Base-by-base conservation (phyloP, 1,140 invertebrate species). In the Cyrtorhinus lividipennis region DNA sequence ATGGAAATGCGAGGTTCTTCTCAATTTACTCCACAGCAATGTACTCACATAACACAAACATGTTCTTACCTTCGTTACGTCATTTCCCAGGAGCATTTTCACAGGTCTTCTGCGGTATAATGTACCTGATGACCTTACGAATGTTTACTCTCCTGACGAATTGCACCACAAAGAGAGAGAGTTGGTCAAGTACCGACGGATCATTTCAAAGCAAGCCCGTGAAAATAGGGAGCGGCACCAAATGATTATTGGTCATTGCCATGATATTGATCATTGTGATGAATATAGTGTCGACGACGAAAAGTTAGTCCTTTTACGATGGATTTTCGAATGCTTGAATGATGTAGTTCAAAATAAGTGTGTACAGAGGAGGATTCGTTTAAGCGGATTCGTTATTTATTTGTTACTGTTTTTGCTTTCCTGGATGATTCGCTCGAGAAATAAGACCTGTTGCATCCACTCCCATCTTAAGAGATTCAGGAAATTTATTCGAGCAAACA, bases 71-170 rank as follows among this genome's bases (percentile, higher is more conserved):
- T 38, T 38, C 5, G 5, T 38, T 38, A 8, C 15, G 5, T 38
- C 30, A 8, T 38, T 38, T 15, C 30, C 30, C 30, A 8, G 5
- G 30, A 8, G 30, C 15, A 68, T 68, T 27, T 68, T 66, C 27
- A 66, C 67, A 22, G 67, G 62, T n/a, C 48, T 48, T 24, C 12
- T 20, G 24, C 46, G 67, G 13, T 65, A 62, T 27, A 26, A 45
- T 22, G 58, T 56, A 3, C 66, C 66, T 22, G 15, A 57, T 22
- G 58, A 66, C 20, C 23, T 18, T 24, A 25, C 44, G n/a, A 53
- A 60, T 48, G 61, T 53, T 1, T 60, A 45, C 10, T 58, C 60
- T 15, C n/a, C 20, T 5, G n/a, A 58, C 45, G 66, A 66, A 56
- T 25, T 18, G 15, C 2, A 48, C 18, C 18, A 63, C 12, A 63